Base-by-base conservation (phyloP, 2,888 invertebrate genomes). In the Ptychoptera contaminata region DNA sequence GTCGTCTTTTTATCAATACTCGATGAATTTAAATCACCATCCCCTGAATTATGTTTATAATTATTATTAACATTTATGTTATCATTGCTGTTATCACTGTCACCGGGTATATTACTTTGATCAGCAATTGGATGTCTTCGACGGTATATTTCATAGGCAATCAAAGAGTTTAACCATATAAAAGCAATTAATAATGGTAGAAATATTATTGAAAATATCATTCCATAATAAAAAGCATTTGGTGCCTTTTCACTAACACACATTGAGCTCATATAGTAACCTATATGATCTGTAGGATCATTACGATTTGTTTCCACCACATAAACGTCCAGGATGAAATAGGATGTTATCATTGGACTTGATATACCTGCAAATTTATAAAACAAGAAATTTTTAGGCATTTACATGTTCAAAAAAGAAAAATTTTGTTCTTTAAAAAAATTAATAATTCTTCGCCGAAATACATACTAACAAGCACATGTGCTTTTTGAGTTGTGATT, bases 61-160 rank as follows among this genome's bases (percentile, higher is more conserved):
- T 2, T 32, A 8, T 47, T 46, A 29, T 16, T 15, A 12, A 14
- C 38, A 11, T 38, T 41, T 29, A 38, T 14, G 34, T 42, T 16
- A 9, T 44, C 16, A 16, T 43, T 31, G 12, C 30, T 45, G 31
- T 30, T 47, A n/a, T 41, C 44, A 31, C 44, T 43, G 8, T 46
- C 47, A 37, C 30, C 37, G 29, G 38, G 34, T 37, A 40, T 11
- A 10, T 40, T 44, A 15, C 34, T 23, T 9, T 23, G 31, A 8
- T 16, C 12, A 10, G n/a, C 15, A 15, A 45, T 38, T n/a, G 63
- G 63, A 50, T 62, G 63, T 12, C 72, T 58, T 44, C 69, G 67
- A 32, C 54, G 56, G 70, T 71, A 73, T 43, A 73, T 57, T 46
- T 70, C 59, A n/a, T 56, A 56, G 2, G 72, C 72, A 36, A 73